Evolutionary conservation across 2,888 invertebrate genomes (phyloP).

Genomic region (Drymonia ruficornis): DNA sequence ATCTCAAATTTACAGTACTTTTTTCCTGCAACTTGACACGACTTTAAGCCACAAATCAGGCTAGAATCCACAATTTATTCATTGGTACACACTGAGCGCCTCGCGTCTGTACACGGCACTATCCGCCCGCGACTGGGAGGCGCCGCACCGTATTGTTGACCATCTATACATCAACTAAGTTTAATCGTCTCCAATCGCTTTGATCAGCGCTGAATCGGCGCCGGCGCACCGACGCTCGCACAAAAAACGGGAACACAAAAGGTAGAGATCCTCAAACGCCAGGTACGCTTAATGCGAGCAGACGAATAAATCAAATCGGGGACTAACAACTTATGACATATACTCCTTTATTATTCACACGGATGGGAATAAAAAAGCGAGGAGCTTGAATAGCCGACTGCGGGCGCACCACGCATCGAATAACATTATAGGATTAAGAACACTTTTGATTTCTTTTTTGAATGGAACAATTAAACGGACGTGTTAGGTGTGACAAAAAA

Average conservation of each 20-base stretch:
- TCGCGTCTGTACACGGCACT: slow-evolving; percentile 2
- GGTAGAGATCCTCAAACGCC: slow-evolving; percentile 57
- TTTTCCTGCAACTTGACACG: not conserved
- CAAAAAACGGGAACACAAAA: slow-evolving; percentile 57
- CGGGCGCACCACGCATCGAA: slow-evolving; percentile 60
- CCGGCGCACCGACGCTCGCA: slow-evolving; percentile 52
- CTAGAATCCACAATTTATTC: not conserved
- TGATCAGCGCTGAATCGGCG: slow-evolving; percentile 65
- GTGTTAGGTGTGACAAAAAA: slow-evolving; percentile 72
- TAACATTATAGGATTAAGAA: slow-evolving; percentile 73
- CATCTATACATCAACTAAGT: slow-evolving; percentile 53
- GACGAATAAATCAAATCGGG: slow-evolving; percentile 73
- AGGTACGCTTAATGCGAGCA: slow-evolving; percentile 55
- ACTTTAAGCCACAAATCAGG: not conserved
- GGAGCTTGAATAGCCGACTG: slow-evolving; percentile 39
- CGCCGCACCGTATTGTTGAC: slow-evolving; percentile 50
- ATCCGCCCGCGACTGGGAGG: slow-evolving; percentile 44
- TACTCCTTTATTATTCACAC: slow-evolving; percentile 79
- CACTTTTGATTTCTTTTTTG: slow-evolving; percentile 66
- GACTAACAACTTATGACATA: slow-evolving; percentile 77
- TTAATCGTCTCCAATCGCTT: slow-evolving; percentile 71
- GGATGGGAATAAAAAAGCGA: slow-evolving; percentile 54
- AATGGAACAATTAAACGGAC: slow-evolving; percentile 72
- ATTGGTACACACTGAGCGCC: not conserved
- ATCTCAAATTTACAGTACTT: not conserved